phyloP scores from a whole-genome alignment of 2,797 vertebrate species.

The Antrozous pallidus region DNA sequence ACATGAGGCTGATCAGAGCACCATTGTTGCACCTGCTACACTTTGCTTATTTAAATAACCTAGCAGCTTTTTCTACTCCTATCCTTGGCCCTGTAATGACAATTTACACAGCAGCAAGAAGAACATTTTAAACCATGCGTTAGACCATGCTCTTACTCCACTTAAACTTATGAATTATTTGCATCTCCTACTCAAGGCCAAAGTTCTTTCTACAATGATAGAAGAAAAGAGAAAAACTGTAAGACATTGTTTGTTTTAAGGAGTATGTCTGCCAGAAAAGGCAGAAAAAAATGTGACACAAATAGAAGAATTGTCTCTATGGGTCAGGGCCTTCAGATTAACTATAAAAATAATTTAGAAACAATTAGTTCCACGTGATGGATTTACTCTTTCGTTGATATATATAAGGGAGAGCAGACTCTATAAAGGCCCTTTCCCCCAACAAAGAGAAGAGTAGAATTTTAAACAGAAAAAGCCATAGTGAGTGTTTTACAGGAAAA shows the following conservation, averaged over 20 bases:
- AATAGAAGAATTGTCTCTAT: not conserved
- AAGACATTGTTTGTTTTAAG: not conserved
- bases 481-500: not conserved
- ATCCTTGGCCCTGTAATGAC: not conserved
- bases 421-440: not conserved
- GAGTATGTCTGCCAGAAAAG: not conserved
- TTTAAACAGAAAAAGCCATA: not conserved
- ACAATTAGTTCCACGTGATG: not conserved
- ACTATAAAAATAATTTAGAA: not conserved
- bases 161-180: not conserved
- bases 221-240: not conserved
- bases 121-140: not conserved
- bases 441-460: not conserved
- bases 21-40: not conserved
- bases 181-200: not conserved
- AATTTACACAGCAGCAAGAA: not conserved
- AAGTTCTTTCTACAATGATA: not conserved
- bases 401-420: not conserved
- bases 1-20: no score
- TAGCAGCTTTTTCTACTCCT: not conserved
- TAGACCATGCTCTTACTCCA: not conserved
- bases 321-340: not conserved
- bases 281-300: not conserved
- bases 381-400: not conserved
- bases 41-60: not conserved